These are phyloP conservation scores for Drosophila mimetica DNA, from an alignment of 2,888 invertebrate genomes.

Conservation along the genomic window DNA sequence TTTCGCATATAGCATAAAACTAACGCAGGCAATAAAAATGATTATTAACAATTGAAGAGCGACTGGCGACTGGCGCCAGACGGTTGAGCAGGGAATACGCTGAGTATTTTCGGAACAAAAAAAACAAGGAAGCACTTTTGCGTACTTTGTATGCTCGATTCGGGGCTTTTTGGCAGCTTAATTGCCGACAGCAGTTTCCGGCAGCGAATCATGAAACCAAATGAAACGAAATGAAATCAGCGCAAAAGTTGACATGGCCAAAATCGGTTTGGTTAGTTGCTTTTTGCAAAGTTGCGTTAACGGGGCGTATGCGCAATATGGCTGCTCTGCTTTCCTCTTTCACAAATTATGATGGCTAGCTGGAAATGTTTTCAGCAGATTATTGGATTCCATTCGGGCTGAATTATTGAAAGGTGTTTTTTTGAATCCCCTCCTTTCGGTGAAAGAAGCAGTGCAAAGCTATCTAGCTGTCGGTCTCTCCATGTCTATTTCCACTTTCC, in stretches of 20 bases:
- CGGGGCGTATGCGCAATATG: conserved; percentile 61
- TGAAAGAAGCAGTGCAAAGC: conserved; percentile 31
- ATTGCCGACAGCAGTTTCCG: conserved; percentile 79
- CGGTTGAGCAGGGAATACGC: conserved; percentile 2
- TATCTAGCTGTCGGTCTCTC: conserved; percentile 36
- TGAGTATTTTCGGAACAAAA: neutral
- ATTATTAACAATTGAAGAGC: conserved; percentile 80
- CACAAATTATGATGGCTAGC: conserved; percentile 24
- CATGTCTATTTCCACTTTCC: neutral
- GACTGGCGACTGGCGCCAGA: conserved; percentile 66
- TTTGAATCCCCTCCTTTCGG: too few species aligned
- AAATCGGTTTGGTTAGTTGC: conserved; percentile 43
- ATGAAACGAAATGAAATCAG: conserved; percentile 73
- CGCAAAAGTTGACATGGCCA: conserved; percentile 48
- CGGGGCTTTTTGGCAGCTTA: conserved; percentile 57
- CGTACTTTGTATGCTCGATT: conserved; percentile 38
- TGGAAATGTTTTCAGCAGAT: conserved; percentile 28
- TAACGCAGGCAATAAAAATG: conserved; percentile 77
- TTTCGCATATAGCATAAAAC: conserved; percentile 77
- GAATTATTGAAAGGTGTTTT: conserved; percentile 72
- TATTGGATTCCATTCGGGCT: conserved; percentile 65
- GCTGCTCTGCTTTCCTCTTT: conserved; percentile 3
- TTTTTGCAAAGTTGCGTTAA: conserved; percentile 35
- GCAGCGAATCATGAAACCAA: conserved; percentile 43
- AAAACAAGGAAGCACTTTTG: conserved; percentile 7